Evolutionary conservation across 2,113 vertebrate species (phyloP).

Genomic region (Platycercus adscitus): DNA sequence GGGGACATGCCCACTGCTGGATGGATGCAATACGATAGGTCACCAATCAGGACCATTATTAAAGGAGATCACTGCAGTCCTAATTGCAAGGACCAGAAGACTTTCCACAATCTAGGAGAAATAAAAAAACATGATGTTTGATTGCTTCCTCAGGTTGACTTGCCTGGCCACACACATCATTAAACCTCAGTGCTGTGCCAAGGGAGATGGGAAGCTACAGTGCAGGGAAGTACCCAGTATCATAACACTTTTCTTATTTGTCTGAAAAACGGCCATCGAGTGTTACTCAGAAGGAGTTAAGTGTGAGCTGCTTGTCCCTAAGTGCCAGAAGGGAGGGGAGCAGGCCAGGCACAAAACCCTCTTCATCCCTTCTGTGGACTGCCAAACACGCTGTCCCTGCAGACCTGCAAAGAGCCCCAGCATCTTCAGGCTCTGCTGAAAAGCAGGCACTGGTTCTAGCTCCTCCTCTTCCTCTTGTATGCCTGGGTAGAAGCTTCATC

Average conservation of each 20-base stretch:
- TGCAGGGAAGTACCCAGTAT: neutral
- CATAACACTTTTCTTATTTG: neutral
- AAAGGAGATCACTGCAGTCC: neutral
- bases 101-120: constrained; percentile 4
- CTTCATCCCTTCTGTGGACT: neutral
- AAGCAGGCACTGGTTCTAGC: neutral
- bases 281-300: neutral
- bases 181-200: neutral
- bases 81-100: neutral
- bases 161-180: neutral
- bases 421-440: neutral
- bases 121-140: neutral
- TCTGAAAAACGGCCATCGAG: neutral
- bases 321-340: neutral
- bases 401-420: neutral
- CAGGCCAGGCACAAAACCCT: neutral
- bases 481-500: neutral
- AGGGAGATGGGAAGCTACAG: neutral
- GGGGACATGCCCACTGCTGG: neutral
- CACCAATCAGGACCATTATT: neutral
- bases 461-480: neutral
- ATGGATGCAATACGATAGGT: neutral
- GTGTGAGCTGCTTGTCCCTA: neutral
- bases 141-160: neutral
- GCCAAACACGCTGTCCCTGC: neutral